phyloP scores from a whole-genome alignment of 2,888 invertebrate species.

The Orchestes rusci region DNA sequence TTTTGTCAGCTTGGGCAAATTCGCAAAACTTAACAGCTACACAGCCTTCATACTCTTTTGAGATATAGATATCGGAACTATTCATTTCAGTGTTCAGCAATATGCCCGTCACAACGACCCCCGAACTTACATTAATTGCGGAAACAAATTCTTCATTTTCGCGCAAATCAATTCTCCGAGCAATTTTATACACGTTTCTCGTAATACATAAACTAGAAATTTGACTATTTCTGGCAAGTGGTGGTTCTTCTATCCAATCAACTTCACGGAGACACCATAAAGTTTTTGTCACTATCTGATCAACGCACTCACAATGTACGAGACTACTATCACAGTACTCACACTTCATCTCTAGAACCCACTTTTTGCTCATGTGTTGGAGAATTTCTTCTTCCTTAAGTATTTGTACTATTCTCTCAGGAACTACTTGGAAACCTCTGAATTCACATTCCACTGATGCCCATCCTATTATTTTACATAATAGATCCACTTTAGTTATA shows the following conservation, averaged over 20 bases:
- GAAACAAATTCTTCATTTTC: slow-evolving; percentile 27
- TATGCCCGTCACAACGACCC: slow-evolving; percentile 30
- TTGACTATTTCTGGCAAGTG: slow-evolving; percentile 15
- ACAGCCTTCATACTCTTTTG: slow-evolving; percentile 24
- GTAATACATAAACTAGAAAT: slow-evolving; percentile 14
- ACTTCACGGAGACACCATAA: slow-evolving; percentile 22
- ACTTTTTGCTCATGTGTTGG: slow-evolving; percentile 26
- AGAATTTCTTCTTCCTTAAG: slow-evolving; percentile 28
- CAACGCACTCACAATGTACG: slow-evolving; percentile 23
- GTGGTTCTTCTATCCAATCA: slow-evolving; percentile 20
- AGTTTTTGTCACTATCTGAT: slow-evolving; percentile 24
- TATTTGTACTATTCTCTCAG: slow-evolving; percentile 41
- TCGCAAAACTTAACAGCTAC: slow-evolving; percentile 26
- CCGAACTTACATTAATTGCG: slow-evolving; percentile 26
- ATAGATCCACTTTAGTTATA: slow-evolving; percentile 45
- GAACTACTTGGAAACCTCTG: slow-evolving; percentile 38
- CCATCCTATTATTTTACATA: slow-evolving; percentile 52
- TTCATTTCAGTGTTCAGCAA: slow-evolving; percentile 29
- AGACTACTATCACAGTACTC: slow-evolving; percentile 22
- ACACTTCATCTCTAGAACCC: slow-evolving; percentile 22
- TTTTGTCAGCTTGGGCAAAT: slow-evolving; percentile 14
- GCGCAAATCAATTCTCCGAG: slow-evolving; percentile 29
- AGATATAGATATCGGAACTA: slow-evolving; percentile 11
- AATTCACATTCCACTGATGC: slow-evolving; percentile 47
- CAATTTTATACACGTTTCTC: slow-evolving; percentile 31